Base-by-base conservation (phyloP, 2,797 vertebrate genomes). In the Pangasius macronema region DNA sequence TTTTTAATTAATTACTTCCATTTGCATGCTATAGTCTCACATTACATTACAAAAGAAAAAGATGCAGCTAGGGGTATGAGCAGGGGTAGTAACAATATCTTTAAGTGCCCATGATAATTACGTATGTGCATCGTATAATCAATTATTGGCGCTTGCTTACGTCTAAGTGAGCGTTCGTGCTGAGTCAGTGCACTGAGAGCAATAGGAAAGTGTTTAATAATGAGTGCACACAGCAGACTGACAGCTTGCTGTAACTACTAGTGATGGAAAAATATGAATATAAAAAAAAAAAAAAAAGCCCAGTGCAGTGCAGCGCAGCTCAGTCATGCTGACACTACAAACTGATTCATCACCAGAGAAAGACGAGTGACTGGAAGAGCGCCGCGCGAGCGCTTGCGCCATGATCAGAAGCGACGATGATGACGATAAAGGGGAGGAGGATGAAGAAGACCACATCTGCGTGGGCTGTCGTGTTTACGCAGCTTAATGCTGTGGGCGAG, bases 371-470 rank as follows among this genome's bases (percentile, higher is more conserved):
- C 33, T 59, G 85, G 65, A 81, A 86, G 85, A 73, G 51, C 33
- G 10, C 13, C 0, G 63, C 1, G 51, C n/a, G 13, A 55, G 39
- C n/a, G 57, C 18, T 51, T 13, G n/a, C 42, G 18, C 16, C 16
- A 5, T 39, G 42, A 82, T 51, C 81, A 67, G 81, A 82, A 67
- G 42, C 55, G 49, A 79, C 27, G 75, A 84, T 59, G 75, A 72
- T 87, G 86, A 84, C 61, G 36, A 33, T 84, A 67, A 79, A 65
- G 46, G 33, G 46, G 8, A 55, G 18, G 1, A 84, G 63, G 51
- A 59, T 76, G 42, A 84, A 84, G 86, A 77, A 59, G 55, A 79
- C 82, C 72, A 30, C 49, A 55, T 87, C 82, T 59, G 87, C 36
- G 87, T 72, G 86, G 86, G 87, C 55, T 22, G 80, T 22, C 16